Conservation (phyloP, 1,140 invertebrate genomes). For the Aphelinus certus region DNA sequence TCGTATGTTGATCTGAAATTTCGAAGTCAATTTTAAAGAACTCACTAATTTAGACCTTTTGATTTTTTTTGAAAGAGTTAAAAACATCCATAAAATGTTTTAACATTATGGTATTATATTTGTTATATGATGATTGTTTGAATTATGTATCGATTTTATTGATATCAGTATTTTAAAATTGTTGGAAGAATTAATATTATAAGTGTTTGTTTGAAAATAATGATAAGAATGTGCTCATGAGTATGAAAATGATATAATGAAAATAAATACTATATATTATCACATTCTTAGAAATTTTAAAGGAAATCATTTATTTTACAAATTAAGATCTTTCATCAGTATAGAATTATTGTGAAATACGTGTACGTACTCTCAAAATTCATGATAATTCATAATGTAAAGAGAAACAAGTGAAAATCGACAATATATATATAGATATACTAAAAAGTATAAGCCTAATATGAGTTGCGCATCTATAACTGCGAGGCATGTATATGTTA, state of each 20-base stretch:
- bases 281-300: no score
- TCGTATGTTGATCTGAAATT: not conserved
- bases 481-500: slow-evolving; percentile 8
- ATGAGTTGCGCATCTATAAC: slow-evolving; percentile 8
- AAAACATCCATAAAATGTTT: no score
- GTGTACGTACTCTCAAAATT: slow-evolving; percentile 20
- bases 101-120: not conserved
- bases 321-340: not conserved
- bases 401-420: slow-evolving; percentile 18
- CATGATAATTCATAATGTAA: slow-evolving; percentile 23
- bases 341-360: slow-evolving; percentile 26
- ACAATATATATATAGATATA: slow-evolving; percentile 16
- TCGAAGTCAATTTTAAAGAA: not conserved
- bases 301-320: no score
- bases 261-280: no score
- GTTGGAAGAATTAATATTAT: slow-evolving; percentile 18
- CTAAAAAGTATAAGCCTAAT: slow-evolving; percentile 13
- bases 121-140: slow-evolving; percentile 14
- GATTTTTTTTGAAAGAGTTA: no score
- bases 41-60: no score
- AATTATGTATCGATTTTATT: slow-evolving; percentile 29
- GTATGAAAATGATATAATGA: no score
- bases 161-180: slow-evolving; percentile 25
- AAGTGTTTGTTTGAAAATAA: slow-evolving; percentile 7
- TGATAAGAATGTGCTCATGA: no score